A percentile compares a stretch with the other conserved stretches of the same genome.
Conservation (phyloP, 2,888 invertebrate genomes). For the Marronus borbonicus region DNA sequence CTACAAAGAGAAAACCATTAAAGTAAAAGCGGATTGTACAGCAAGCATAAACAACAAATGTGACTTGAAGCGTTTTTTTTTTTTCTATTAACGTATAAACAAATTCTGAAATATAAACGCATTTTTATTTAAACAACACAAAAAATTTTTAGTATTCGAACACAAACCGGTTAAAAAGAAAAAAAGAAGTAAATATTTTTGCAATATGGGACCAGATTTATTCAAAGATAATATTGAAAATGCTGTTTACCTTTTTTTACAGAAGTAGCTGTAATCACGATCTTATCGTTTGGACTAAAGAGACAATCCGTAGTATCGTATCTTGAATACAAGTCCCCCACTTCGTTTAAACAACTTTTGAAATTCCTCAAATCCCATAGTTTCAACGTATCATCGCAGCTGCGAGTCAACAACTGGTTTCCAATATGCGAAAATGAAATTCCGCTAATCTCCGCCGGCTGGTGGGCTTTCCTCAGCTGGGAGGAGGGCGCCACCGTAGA, state of each 20-base stretch:
- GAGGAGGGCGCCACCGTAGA: constrained; percentile 90
- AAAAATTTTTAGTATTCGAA: too few relatives aligned
- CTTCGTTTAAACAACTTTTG: constrained; percentile 83
- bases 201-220: too few relatives aligned
- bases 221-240: neutral
- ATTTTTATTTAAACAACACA: too few relatives aligned
- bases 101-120: too few relatives aligned
- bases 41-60: too few relatives aligned
- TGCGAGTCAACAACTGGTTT: constrained; percentile 83
- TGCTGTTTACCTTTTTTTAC: constrained; percentile 74
- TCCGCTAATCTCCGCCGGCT: constrained; percentile 86
- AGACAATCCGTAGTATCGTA: constrained; percentile 88
- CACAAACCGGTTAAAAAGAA: too few relatives aligned
- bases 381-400: constrained; percentile 94
- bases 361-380: constrained; percentile 93
- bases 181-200: too few relatives aligned
- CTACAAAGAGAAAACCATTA: constrained; percentile 51
- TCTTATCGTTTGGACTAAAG: constrained; percentile 94
- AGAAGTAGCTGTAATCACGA: constrained; percentile 92
- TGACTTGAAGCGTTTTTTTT: too few relatives aligned
- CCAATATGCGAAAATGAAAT: constrained; percentile 92
- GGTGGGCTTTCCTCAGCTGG: constrained; percentile 86
- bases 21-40: neutral
- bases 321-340: constrained; percentile 79
- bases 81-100: too few relatives aligned